Evolutionary conservation across 2,888 invertebrate genomes (phyloP), one percentile per base, ranked within the genome.

Genomic region (Steromphala cineraria): DNA sequence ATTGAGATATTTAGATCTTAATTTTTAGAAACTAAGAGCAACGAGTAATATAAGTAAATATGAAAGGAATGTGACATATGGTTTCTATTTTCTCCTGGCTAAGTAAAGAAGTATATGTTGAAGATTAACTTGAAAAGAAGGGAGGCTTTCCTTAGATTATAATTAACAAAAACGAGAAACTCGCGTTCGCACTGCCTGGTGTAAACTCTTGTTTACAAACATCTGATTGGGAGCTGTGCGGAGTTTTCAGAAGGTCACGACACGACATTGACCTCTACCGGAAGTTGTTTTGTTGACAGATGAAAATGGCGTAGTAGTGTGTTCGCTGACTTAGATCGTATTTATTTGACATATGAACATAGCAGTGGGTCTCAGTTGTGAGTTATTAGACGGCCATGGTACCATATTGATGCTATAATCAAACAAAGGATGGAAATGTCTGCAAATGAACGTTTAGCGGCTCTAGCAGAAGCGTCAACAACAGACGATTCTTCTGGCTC

Each of bases 231-330:
- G 13, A 46, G 46, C 46, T 46, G 46, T 24, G 62, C 62, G 28
- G 62, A 28, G 62, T 28, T 24, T 62, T 24, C 17, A 28, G 28
- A 17, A 62, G 62, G 62, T 62, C 62, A 62, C 28, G 28, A 62
- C 62, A 28, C 62, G 62, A 24, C 62, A 62, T 62, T 62, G 62
- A 62, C 62, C 62, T 28, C 28, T 62, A 71, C 71, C 71, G 71
- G 71, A 71, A 71, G 40, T 71, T 15, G 71, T 36, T 40, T 71
- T 71, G 71, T 71, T 71, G 71, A 62, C 62, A 28, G 28, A 71
- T 36, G 36, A 19, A 36, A 71, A 71, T 71, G 71, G 71, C 71
- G 71, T 36, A 71, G 71, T 36, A 71, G 71, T 62, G 62, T 62
- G 24, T 62, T 62, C 62, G 24, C 28, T 10, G 28, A 56, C 21